Conservation (phyloP, 2,888 invertebrate genomes). For the Hirudinaria manillensis region DNA sequence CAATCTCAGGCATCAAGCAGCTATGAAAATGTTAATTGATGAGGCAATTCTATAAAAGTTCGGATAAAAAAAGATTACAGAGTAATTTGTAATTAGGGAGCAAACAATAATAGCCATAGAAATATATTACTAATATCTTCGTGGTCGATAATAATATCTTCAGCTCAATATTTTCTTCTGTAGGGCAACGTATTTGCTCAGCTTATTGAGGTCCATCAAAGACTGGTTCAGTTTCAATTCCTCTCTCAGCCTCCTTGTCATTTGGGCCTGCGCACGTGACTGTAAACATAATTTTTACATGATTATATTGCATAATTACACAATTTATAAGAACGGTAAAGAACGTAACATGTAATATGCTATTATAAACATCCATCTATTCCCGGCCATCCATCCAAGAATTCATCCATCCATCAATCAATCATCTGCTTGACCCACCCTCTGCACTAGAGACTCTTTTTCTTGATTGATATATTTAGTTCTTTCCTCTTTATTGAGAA, state of each 20-base stretch:
- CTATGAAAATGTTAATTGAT: no score
- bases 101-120: no score
- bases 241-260: slow-evolving; percentile 22
- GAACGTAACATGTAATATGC: background rate
- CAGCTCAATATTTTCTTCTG: slow-evolving; percentile 9
- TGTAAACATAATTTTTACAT: background rate
- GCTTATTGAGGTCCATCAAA: slow-evolving; percentile 22
- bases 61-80: no score
- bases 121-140: no score
- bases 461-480: background rate
- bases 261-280: slow-evolving; percentile 15
- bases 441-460: slow-evolving; percentile 11
- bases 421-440: slow-evolving; percentile 1
- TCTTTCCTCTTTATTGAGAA: slow-evolving; percentile 16
- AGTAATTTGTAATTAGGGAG: no score
- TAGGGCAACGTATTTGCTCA: slow-evolving; percentile 18
- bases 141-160: background rate
- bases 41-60: no score
- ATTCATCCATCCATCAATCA: no score
- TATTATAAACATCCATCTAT: background rate
- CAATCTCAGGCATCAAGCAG: no score
- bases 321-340: background rate
- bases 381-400: no score
- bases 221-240: slow-evolving; percentile 29
- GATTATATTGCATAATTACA: background rate